Evolutionary conservation across 2,888 invertebrate genomes (phyloP), one percentile per base, ranked within the genome.

Genomic region (Latrodectus hesperus): DNA sequence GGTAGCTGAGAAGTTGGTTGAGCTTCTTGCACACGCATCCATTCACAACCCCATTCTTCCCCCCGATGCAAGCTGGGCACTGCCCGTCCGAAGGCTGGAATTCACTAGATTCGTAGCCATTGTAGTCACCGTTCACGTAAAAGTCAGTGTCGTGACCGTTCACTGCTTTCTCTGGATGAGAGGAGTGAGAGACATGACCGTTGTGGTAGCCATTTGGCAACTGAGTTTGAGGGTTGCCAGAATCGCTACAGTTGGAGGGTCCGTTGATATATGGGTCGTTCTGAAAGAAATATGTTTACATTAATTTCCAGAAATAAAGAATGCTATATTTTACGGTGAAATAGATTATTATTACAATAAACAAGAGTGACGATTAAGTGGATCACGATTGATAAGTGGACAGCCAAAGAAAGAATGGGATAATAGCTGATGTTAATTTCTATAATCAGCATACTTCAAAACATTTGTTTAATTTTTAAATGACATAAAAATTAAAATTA

Each of bases 71-170:
- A 14, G 38, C 79, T n/a, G 77, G 79, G 26, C 88, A 88, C 53
- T 88, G 82, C 16, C 38, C 65, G 4, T 22, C 55, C 9, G 22
- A 65, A 14, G 55, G 52, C 38, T 80, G 84, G 22, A 87, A 87
- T 51, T 87, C 86, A 14, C 86, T 87, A 26, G 86, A 87, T 49
- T 87, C 81, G 22, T 87, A 87, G 12, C 86, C 86, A 53, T 73
- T 87, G 67, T 81, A 87, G 51, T 87, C 86, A n/a, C 86, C 86
- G 38, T 87, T 87, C 14, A 87, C 77, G 52, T 81, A 87, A 26
- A 87, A 87, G 53, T 87, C 86, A 55, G 73, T 67, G 6, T 81
- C 81, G 22, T 81, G 67, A 4, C 86, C 81, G 26, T 87, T 87
- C n/a, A 76, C 22, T 14, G 52, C 26, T n/a, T 72, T 77, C 11